phyloP scores from a whole-genome alignment of 2,797 vertebrate genomes.

The Sternarchorhynchus goeldii region DNA sequence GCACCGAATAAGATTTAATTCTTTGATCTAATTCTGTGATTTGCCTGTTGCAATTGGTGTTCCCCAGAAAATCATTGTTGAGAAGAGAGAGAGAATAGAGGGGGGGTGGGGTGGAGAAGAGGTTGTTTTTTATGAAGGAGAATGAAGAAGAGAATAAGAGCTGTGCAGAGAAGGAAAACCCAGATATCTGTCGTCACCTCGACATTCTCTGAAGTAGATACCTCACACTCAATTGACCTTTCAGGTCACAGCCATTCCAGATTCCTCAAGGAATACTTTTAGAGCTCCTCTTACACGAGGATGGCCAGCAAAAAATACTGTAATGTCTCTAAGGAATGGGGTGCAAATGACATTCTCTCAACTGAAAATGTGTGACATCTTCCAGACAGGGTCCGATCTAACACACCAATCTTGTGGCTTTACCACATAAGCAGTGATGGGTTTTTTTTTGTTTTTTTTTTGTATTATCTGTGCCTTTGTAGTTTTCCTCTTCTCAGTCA shows the following conservation, averaged over 20 bases:
- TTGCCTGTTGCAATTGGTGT: constrained; percentile 26
- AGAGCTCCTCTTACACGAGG: background rate
- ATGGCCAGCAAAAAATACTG: constrained; percentile 10
- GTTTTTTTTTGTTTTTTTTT: background rate
- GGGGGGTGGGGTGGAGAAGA: background rate
- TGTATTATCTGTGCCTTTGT: constrained; percentile 16
- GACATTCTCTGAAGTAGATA: background rate
- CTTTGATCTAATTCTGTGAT: too few relatives aligned
- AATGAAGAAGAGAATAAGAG: background rate
- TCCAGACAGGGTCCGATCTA: constrained; percentile 40
- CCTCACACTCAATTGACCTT: constrained; percentile 5
- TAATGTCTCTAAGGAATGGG: constrained; percentile 14
- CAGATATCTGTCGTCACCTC: background rate
- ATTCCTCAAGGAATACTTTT: constrained; percentile 13
- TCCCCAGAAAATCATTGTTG: background rate
- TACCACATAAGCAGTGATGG: constrained; percentile 9
- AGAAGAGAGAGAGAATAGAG: background rate
- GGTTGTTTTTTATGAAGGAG: background rate
- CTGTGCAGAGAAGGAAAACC: background rate
- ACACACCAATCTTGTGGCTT: constrained; percentile 21
- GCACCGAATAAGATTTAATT: too few relatives aligned
- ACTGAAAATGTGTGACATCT: constrained; percentile 39
- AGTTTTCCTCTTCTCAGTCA: constrained; percentile 11
- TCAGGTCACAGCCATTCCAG: constrained; percentile 1
- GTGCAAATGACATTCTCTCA: constrained; percentile 40